Evolutionary conservation across 2,797 vertebrate genomes (phyloP).

Genomic region (Sebastes kiyomatsui): DNA sequence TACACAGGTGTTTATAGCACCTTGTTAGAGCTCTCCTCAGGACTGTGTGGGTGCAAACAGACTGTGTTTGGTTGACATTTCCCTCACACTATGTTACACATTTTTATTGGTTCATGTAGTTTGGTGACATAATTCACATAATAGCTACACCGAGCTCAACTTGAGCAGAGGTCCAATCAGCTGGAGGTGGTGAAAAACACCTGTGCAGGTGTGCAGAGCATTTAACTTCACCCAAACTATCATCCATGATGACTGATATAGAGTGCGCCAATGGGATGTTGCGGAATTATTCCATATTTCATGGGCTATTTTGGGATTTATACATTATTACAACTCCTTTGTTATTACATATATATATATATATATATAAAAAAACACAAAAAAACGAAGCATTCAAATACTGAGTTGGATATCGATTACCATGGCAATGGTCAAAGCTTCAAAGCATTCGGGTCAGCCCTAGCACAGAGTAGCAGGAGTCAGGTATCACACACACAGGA

Average conservation of each 20-base stretch:
- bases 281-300: no score
- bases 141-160: neutral
- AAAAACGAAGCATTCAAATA: no score
- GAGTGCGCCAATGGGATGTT: no score
- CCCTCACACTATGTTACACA: neutral
- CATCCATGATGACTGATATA: neutral
- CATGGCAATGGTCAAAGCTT: no score
- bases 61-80: neutral
- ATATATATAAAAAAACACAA: no score
- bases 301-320: no score
- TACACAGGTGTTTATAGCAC: neutral
- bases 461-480: no score
- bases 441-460: no score
- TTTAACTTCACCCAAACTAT: neutral
- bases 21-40: neutral
- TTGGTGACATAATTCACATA: neutral
- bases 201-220: neutral
- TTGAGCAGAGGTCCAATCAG: neutral
- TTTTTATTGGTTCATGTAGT: neutral
- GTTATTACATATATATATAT: no score
- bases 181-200: neutral
- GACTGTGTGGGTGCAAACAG: neutral
- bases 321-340: no score
- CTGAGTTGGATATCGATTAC: no score
- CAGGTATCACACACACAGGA: no score